A percentile compares a stretch with the other conserved stretches of the same genome.
These are phyloP conservation scores for Neoarius graeffei DNA, from an alignment of 2,113 vertebrate species.

Conservation along the genomic window DNA sequence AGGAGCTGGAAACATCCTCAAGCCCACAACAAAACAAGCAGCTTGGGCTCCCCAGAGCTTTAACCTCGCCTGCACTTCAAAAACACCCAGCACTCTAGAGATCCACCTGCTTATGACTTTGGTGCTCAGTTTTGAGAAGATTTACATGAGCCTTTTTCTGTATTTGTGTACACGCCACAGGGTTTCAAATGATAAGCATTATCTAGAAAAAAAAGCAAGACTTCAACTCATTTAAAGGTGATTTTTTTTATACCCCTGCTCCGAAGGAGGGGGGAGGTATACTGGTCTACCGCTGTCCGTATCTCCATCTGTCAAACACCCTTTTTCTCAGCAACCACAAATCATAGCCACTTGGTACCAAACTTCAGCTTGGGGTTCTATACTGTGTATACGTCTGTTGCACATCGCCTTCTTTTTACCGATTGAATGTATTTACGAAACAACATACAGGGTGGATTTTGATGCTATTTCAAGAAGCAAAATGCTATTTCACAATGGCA, in stretches of 20 bases:
- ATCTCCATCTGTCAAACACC: no score
- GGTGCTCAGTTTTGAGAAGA: neutral
- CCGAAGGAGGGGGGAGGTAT: no score
- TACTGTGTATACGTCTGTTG: no score
- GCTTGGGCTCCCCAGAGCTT: conserved; percentile 17
- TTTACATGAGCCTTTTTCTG: neutral
- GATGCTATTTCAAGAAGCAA: no score
- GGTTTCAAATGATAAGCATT: conserved; percentile 6
- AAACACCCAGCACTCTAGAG: conserved; percentile 24
- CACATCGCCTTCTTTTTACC: no score
- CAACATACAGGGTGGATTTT: no score
- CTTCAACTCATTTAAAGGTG: neutral
- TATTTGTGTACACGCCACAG: neutral
- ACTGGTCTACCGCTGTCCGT: no score
- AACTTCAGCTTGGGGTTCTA: no score
- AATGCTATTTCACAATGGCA: no score
- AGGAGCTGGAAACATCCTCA: conserved; percentile 15
- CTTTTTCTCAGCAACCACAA: no score
- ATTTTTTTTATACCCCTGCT: neutral
- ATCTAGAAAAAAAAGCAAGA: neutral
- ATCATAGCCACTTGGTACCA: no score
- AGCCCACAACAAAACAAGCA: conserved; percentile 36
- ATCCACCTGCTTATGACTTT: neutral
- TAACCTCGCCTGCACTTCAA: conserved; percentile 12
- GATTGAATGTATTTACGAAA: no score